Percentiles rank a stretch among this genome's conserved stretches.
Evolutionary conservation across 2,797 vertebrate genomes (phyloP).

Genomic region (Hydrophis major): DNA sequence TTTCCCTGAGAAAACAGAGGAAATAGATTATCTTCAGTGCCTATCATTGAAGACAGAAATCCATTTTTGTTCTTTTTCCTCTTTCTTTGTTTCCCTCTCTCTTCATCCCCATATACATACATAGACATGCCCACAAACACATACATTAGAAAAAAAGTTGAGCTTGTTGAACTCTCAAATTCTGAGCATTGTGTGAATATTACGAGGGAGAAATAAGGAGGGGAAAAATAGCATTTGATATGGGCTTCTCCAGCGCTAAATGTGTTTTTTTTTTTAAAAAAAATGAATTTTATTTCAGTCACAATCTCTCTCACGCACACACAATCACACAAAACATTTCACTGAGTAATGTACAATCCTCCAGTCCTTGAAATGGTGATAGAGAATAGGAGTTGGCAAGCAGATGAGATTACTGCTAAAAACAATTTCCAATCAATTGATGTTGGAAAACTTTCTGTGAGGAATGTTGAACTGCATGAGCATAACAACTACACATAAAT

Average conservation of each 20-base stretch:
- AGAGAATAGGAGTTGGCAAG: background rate
- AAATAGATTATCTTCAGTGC: background rate
- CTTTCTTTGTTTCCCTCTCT: no score
- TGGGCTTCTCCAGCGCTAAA: background rate
- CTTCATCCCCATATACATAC: background rate
- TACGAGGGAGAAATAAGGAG: background rate
- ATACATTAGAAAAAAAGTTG: background rate
- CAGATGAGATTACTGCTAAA: background rate
- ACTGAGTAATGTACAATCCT: background rate
- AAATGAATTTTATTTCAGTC: background rate
- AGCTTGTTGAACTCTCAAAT: background rate
- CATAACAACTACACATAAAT: background rate
- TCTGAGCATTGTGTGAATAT: background rate
- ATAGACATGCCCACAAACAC: background rate
- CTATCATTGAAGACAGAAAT: background rate
- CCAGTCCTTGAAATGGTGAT: background rate
- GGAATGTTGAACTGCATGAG: background rate
- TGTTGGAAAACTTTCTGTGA: background rate
- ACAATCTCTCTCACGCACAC: background rate
- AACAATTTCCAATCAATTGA: background rate
- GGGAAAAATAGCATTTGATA: background rate
- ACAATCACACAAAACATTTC: background rate
- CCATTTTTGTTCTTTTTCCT: background rate
- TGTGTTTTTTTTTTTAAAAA: background rate
- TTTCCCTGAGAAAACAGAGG: background rate